Percentiles rank a stretch among this genome's conserved stretches.
These are phyloP conservation scores for Orussus abietinus DNA, from an alignment of 1,140 invertebrate species.

Conservation along the genomic window DNA sequence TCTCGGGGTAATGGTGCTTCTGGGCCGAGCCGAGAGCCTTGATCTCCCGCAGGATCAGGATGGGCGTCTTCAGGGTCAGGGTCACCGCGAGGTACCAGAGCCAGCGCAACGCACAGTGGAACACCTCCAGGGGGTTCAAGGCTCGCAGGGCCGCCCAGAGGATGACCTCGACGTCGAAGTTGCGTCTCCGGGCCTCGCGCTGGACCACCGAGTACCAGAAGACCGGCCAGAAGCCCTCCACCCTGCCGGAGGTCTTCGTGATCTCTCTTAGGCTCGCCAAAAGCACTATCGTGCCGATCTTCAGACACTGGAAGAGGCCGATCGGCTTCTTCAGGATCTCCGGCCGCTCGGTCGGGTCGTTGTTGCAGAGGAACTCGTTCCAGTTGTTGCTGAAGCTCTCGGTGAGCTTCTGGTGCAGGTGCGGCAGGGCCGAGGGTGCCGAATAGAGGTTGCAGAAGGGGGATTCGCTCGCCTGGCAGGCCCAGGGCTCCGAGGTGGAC, in stretches of 20 bases:
- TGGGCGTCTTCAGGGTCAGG: slow-evolving; percentile 34
- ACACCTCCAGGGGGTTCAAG: slow-evolving; percentile 33
- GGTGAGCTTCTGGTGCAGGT: slow-evolving; percentile 62
- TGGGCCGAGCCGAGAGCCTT: slow-evolving; percentile 36
- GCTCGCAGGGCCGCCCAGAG: slow-evolving; percentile 25
- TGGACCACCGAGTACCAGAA: no score
- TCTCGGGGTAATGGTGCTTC: slow-evolving; percentile 45
- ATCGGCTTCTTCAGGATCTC: slow-evolving; percentile 61
- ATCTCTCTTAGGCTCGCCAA: slow-evolving; percentile 60
- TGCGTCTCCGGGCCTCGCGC: slow-evolving; percentile 38
- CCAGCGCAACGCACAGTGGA: slow-evolving; percentile 20
- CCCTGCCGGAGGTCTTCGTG: slow-evolving; percentile 26
- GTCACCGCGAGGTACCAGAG: slow-evolving; percentile 35
- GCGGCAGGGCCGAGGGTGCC: slow-evolving; percentile 62
- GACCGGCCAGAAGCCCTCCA: slow-evolving; percentile 14
- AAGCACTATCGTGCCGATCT: slow-evolving; percentile 58
- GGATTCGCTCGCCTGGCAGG: slow-evolving; percentile 34
- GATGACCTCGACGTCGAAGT: slow-evolving; percentile 26
- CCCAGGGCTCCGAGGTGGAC: slow-evolving; percentile 48
- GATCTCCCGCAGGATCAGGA: slow-evolving; percentile 36
- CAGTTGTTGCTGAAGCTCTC: slow-evolving; percentile 69
- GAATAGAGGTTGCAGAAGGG: slow-evolving; percentile 59
- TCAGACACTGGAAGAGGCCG: slow-evolving; percentile 57
- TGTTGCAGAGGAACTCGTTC: slow-evolving; percentile 75
- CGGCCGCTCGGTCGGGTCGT: slow-evolving; percentile 71